These are phyloP conservation scores for Halichoerus grypus DNA, from an alignment of 2,113 vertebrate species.

Conservation along the genomic window DNA sequence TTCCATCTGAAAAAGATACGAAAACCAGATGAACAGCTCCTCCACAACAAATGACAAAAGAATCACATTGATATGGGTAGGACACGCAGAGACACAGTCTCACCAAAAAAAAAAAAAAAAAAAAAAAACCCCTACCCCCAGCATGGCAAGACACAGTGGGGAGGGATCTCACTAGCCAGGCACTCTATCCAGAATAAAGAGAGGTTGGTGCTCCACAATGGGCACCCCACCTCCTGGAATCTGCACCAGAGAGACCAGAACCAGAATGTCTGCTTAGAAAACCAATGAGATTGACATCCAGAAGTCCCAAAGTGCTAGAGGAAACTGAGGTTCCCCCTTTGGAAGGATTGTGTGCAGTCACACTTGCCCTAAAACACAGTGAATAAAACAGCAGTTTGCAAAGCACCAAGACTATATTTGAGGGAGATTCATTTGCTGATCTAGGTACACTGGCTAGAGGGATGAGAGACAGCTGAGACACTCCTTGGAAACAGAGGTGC, in stretches of 20 bases:
- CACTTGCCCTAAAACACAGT: not conserved
- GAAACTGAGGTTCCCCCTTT: not conserved
- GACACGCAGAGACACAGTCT: not conserved
- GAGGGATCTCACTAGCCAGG: not conserved
- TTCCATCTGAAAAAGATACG: not conserved
- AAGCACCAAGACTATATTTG: not conserved
- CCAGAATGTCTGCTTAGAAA: not conserved
- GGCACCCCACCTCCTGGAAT: not conserved
- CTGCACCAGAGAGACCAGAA: not conserved
- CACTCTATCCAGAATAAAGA: not conserved
- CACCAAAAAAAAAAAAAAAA: too few species aligned
- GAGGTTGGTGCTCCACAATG: not conserved
- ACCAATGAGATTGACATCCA: not conserved
- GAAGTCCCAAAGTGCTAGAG: not conserved
- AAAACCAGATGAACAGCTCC: not conserved
- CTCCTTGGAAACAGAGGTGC: not conserved
- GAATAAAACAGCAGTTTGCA: not conserved
- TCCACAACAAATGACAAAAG: not conserved
- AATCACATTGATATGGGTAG: not conserved
- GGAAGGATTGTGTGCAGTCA: not conserved
- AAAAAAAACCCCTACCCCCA: rapidly evolving
- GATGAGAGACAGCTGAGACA: not conserved
- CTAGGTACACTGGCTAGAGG: not conserved
- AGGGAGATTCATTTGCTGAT: not conserved
- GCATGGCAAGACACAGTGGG: not conserved